phyloP scores from a whole-genome alignment of 2,888 invertebrate species.

The Alsophila aescularia region DNA sequence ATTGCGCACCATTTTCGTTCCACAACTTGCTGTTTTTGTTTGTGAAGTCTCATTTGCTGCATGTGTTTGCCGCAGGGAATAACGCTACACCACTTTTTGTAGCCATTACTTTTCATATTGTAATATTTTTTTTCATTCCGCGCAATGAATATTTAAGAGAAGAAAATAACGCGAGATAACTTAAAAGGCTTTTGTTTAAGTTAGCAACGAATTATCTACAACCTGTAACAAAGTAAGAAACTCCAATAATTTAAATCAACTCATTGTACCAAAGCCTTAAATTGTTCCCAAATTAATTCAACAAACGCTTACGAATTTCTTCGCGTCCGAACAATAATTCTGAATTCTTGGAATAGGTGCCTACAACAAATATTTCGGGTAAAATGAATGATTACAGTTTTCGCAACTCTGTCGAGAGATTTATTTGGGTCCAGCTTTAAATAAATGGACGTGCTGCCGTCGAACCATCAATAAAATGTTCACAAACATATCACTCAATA shows the following conservation, averaged over 20 bases:
- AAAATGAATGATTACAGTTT: constrained; percentile 68
- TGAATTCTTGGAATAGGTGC: constrained; percentile 30
- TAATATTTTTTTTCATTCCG: not conserved
- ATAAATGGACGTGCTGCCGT: constrained; percentile 59
- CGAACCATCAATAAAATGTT: constrained; percentile 69
- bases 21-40: constrained; percentile 29
- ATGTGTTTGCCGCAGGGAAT: constrained; percentile 17
- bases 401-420: constrained; percentile 57
- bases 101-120: not conserved
- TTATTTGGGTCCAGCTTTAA: constrained; percentile 65
- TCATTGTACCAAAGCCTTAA: not conserved
- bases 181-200: not conserved
- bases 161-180: not conserved
- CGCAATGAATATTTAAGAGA: not conserved
- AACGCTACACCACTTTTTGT: constrained; percentile 5
- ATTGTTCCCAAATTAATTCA: constrained; percentile 7
- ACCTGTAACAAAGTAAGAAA: not conserved
- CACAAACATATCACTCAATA: constrained; percentile 59
- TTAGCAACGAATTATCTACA: no score
- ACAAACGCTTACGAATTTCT: constrained; percentile 3
- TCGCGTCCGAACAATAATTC: constrained; percentile 32
- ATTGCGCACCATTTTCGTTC: constrained; percentile 29
- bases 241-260: not conserved
- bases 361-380: constrained; percentile 31
- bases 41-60: constrained; percentile 28